A percentile compares a stretch with the other conserved stretches of the same genome.
Conservation (phyloP, 2,888 invertebrate genomes). For the Xylota sylvarum region DNA sequence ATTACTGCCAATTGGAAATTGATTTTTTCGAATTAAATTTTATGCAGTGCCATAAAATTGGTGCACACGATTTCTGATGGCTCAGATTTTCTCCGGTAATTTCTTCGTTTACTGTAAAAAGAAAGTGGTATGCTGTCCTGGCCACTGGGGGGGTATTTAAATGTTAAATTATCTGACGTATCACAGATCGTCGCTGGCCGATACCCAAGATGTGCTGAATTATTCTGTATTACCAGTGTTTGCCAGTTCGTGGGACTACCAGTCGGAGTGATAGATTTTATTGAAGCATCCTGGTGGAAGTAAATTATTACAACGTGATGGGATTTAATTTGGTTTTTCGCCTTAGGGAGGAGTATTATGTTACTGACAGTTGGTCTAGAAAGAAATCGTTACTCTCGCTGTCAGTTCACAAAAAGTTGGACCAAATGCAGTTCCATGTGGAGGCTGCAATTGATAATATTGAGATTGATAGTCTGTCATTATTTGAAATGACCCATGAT, state of each 20-base stretch:
- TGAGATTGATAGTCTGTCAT: too few species aligned
- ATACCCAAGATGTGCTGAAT: slow-evolving; percentile 29
- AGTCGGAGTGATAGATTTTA: slow-evolving; percentile 37
- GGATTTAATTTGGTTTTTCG: slow-evolving; percentile 56
- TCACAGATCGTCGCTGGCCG: slow-evolving; percentile 50
- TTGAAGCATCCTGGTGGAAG: slow-evolving; percentile 50
- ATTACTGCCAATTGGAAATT: slow-evolving; percentile 74
- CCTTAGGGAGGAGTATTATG: slow-evolving; percentile 17
- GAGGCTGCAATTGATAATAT: background rate
- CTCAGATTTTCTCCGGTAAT: slow-evolving; percentile 59
- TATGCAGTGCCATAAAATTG: slow-evolving; percentile 73
- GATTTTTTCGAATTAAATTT: slow-evolving; percentile 75
- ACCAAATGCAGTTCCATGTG: slow-evolving; percentile 11
- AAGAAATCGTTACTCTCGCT: background rate
- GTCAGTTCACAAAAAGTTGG: background rate
- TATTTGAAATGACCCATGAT: too few species aligned
- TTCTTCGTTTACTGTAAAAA: slow-evolving; percentile 60
- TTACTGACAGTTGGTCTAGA: slow-evolving; percentile 48
- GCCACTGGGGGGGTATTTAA: slow-evolving; percentile 54
- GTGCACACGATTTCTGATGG: slow-evolving; percentile 54
- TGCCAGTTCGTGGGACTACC: background rate
- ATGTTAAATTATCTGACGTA: slow-evolving; percentile 68
- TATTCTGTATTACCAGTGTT: slow-evolving; percentile 1
- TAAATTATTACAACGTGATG: slow-evolving; percentile 57
- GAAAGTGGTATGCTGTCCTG: slow-evolving; percentile 55